Evolutionary conservation across 2,797 vertebrate genomes (phyloP), one percentile per base, ranked within the genome.

Genomic region (Triplophysa yarkandensis): DNA sequence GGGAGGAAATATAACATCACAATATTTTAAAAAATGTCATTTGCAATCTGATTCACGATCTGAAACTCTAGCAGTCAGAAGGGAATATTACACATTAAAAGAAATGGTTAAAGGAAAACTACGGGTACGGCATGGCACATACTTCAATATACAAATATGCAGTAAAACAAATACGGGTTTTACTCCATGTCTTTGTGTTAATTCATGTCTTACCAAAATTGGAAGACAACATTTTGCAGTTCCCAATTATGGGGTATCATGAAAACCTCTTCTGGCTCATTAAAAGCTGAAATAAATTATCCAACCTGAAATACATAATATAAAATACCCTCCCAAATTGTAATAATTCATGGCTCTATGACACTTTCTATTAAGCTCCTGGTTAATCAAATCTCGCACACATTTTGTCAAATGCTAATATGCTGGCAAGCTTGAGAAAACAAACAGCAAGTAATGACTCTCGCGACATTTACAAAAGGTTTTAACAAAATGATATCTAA

Each of bases 381-480:
- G 63, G 60, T 83, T 82, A 80, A 84, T 84, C 77, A 81, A 81
- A 80, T 82, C 61, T 73, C 64, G 66, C 78, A 64, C 76, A 68
- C 68, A 60, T 78, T 83, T 77, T 76, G 69, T 71, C 80, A 79
- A 68, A 80, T 71, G 57, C 62, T 77, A 80, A 81, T 68, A 74
- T 41, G 41, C 65, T 68, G 68, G 68, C 72, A 61, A 72, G 81
- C 77, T 74, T 77, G 66, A 70, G 57, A 81, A 83, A 81, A 80
- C 78, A 83, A 82, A 80, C 77, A 83, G 64, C 48, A 43, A 66
- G 77, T 82, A 81, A 81, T 81, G 67, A 78, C 62, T 77, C 79
- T 55, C 23, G 25, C 79, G 81, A 78, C 78, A 83, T 83, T 82
- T 83, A 83, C 77, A 81, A 79, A n/a, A 81, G 70, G 75, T 80